Evolutionary conservation across 2,113 vertebrate genomes (phyloP).

Genomic region (Dromaius novaehollandiae): DNA sequence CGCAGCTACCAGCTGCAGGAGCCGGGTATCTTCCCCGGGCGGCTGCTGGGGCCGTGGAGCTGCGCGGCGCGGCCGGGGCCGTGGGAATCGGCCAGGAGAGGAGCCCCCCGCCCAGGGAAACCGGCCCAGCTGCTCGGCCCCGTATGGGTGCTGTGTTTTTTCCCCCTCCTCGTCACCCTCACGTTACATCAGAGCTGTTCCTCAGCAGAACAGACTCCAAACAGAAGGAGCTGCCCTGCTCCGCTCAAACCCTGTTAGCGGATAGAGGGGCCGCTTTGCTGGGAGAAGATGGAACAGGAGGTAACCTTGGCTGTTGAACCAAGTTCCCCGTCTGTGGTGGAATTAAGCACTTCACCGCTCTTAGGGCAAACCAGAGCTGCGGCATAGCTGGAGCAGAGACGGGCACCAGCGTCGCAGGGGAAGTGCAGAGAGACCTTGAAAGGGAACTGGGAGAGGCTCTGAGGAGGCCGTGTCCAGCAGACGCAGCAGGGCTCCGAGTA

Average conservation of each 20-base stretch:
- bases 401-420: accelerated
- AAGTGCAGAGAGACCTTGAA: not conserved
- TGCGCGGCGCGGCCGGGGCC: not conserved
- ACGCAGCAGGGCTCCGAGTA: not conserved
- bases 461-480: not conserved
- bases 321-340: not conserved
- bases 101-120: no score
- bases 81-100: no score
- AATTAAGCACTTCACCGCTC: not conserved
- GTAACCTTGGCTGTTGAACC: not conserved
- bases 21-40: not conserved
- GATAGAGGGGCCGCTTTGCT: not conserved
- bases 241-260: not conserved
- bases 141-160: no score
- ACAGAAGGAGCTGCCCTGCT: not conserved
- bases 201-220: no score
- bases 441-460: not conserved
- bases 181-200: no score
- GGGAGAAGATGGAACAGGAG: not conserved
- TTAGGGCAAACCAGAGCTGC: accelerated
- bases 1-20: not conserved
- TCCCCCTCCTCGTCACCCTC: no score
- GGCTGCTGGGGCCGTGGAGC: not conserved
- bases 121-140: no score
- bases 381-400: not conserved